A percentile compares a stretch with the other conserved stretches of the same genome.
Evolutionary conservation across 2,797 vertebrate species (phyloP).

Genomic region (Catostomus latipinnis): DNA sequence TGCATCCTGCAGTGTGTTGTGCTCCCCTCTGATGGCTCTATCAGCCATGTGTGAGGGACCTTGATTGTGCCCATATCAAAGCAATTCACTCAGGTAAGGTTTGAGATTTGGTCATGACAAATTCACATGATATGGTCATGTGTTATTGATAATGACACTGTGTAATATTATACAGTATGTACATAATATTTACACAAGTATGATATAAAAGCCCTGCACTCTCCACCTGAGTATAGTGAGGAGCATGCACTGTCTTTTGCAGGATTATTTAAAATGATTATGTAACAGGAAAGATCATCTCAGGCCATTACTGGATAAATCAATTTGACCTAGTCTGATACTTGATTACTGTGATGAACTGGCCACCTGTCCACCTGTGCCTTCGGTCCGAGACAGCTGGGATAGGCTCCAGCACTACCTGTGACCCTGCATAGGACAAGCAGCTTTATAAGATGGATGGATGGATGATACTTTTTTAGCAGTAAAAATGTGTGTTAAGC

Average conservation of each 20-base stretch:
- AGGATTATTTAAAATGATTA: neutral
- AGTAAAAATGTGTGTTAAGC: no score
- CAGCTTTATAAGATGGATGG: no score
- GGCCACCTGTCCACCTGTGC: no score
- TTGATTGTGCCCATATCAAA: conserved; percentile 14
- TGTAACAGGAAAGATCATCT: neutral
- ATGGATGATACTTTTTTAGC: no score
- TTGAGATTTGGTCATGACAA: neutral
- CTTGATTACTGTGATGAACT: neutral
- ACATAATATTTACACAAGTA: neutral
- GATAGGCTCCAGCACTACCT: no score
- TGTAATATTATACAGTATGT: neutral
- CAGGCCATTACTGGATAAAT: neutral
- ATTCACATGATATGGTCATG: neutral
- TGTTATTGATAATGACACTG: neutral
- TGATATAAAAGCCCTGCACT: no score
- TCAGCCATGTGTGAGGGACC: conserved; percentile 51
- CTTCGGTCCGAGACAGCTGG: no score
- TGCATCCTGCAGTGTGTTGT: conserved; percentile 76
- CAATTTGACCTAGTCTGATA: neutral
- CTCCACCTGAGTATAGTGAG: no score
- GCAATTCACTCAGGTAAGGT: neutral
- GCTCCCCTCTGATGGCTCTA: conserved; percentile 69
- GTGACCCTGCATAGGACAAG: no score
- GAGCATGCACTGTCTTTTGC: neutral